Evolutionary conservation across 2,888 invertebrate genomes (phyloP).

Genomic region (Stegana nigrithorax): DNA sequence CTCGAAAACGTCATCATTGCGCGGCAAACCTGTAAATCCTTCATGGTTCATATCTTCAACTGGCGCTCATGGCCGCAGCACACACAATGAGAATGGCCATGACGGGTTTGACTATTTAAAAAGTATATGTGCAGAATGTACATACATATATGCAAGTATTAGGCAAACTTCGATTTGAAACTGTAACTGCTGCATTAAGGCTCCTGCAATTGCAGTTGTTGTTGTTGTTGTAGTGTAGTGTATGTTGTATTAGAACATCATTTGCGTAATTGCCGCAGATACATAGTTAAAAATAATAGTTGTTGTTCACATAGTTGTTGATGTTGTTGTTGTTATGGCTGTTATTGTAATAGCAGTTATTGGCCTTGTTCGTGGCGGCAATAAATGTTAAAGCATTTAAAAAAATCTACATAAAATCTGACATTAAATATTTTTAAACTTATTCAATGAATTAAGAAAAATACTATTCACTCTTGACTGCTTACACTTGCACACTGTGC

Average conservation of each 20-base stretch:
- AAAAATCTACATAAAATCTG: neutral
- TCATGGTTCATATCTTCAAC: too few relatives aligned
- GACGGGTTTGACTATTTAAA: too few relatives aligned
- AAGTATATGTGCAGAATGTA: too few relatives aligned
- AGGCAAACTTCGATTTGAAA: too few relatives aligned
- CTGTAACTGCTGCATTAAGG: too few relatives aligned
- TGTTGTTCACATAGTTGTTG: conserved; percentile 25
- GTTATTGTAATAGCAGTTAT: neutral
- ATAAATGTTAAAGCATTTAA: conserved; percentile 15
- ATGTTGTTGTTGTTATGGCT: conserved; percentile 22
- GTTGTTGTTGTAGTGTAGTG: conserved; percentile 60
- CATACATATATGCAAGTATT: too few relatives aligned
- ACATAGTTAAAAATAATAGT: conserved; percentile 13
- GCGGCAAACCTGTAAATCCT: too few relatives aligned
- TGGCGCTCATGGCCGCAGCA: too few relatives aligned
- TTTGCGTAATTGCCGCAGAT: conserved; percentile 56
- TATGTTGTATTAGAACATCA: conserved; percentile 60
- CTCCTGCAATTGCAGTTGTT: conserved; percentile 17
- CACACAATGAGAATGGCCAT: too few relatives aligned
- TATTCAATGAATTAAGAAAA: too few relatives aligned
- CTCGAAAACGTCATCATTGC: too few relatives aligned
- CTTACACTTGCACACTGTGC: too few relatives aligned
- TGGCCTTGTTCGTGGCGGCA: neutral
- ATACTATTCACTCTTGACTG: neutral
- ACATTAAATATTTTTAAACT: neutral